Percentiles rank a stretch among this genome's conserved stretches.
phyloP scores from a whole-genome alignment of 2,888 invertebrate genomes.

The Rhodophaea formosa region DNA sequence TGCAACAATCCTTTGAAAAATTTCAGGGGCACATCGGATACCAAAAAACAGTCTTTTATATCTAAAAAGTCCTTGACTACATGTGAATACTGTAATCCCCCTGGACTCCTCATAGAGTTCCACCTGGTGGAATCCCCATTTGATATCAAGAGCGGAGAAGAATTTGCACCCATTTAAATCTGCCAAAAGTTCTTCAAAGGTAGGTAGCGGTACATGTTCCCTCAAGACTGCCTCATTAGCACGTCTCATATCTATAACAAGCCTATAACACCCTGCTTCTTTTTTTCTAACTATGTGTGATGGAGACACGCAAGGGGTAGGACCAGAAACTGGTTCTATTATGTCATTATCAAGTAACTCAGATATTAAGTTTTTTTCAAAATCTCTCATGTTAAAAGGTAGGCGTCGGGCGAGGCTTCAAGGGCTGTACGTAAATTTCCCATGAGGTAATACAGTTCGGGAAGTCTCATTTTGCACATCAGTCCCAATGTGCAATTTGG shows the following conservation, averaged over 20 bases:
- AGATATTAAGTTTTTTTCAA: slow-evolving; percentile 19
- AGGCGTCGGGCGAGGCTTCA: slow-evolving; percentile 18
- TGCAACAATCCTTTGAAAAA: slow-evolving; percentile 21
- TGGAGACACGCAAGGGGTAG: slow-evolving; percentile 25
- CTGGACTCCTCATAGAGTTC: slow-evolving; percentile 21
- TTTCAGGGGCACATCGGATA: slow-evolving; percentile 20
- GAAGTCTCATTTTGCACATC: too few species aligned
- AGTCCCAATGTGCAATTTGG: too few species aligned
- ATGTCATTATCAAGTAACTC: slow-evolving; percentile 23
- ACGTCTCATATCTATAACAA: slow-evolving; percentile 21
- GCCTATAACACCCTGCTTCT: slow-evolving; percentile 14
- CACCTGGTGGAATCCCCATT: slow-evolving; percentile 22
- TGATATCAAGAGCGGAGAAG: slow-evolving; percentile 22
- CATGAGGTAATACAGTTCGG: too few species aligned
- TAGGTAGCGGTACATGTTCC: slow-evolving; percentile 21
- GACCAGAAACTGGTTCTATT: slow-evolving; percentile 23
- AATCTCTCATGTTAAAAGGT: slow-evolving; percentile 22
- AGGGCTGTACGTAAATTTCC: too few species aligned
- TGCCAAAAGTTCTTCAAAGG: slow-evolving; percentile 23
- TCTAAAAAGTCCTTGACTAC: slow-evolving; percentile 17
- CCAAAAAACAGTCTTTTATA: slow-evolving; percentile 22
- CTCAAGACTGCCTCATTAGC: slow-evolving; percentile 23
- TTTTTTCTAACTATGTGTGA: slow-evolving; percentile 18
- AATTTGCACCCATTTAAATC: slow-evolving; percentile 11
- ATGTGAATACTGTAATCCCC: slow-evolving; percentile 18